phyloP scores from a whole-genome alignment of 2,797 vertebrate genomes.

The Diglossa cyanea region DNA sequence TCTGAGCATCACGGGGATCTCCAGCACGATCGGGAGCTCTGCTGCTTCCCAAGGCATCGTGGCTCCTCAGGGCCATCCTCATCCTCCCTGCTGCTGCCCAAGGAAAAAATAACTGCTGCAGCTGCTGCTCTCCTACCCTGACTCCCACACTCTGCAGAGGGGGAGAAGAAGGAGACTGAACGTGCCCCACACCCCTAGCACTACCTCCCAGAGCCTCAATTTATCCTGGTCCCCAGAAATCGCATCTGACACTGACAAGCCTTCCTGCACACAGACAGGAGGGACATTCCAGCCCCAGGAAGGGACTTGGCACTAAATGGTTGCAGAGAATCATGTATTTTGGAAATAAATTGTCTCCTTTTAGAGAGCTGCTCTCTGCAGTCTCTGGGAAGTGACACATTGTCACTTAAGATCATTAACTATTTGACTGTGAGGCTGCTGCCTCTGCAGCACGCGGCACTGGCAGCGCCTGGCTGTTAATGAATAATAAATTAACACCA shows the following conservation, averaged over 20 bases:
- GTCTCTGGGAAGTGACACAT: constrained; percentile 25
- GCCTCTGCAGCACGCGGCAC: not conserved
- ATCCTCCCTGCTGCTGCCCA: not conserved
- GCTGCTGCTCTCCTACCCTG: fast-evolving
- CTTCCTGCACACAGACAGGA: not conserved
- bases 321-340: not conserved
- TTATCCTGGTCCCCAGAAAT: not conserved
- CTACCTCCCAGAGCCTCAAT: not conserved
- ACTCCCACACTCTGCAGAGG: not conserved
- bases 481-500: constrained; percentile 53
- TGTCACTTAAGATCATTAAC: constrained; percentile 54
- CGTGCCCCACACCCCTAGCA: not conserved
- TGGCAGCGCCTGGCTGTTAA: not conserved
- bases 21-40: fast-evolving
- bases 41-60: not conserved
- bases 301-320: not conserved
- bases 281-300: not conserved
- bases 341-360: constrained; percentile 32
- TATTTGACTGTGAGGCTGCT: constrained; percentile 38
- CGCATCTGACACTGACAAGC: not conserved
- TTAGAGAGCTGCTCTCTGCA: constrained; percentile 4
- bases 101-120: not conserved
- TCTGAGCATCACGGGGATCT: not conserved
- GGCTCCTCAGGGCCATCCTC: not conserved
- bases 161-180: not conserved